Evolutionary conservation across 2,797 vertebrate species (phyloP).

Genomic region (Etheostoma nigrum): DNA sequence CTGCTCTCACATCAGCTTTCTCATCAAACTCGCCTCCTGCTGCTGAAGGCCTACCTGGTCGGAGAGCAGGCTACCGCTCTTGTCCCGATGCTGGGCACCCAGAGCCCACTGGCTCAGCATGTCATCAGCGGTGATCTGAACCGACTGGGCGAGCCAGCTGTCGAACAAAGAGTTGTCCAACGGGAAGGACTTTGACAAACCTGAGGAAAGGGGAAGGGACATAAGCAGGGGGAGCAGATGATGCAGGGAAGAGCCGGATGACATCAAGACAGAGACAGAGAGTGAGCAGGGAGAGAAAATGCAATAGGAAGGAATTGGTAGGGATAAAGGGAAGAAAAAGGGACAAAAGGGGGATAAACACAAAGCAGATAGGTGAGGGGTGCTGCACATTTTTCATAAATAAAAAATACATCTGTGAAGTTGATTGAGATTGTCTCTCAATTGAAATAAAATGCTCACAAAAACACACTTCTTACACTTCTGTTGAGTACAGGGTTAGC

Average conservation of each 20-base stretch:
- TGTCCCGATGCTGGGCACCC: constrained; percentile 89
- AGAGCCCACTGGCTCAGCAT: constrained; percentile 96
- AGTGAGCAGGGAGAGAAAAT: neutral
- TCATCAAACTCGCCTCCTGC: neutral
- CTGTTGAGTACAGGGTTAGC: neutral
- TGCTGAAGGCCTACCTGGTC: constrained; percentile 84
- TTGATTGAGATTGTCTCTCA: neutral
- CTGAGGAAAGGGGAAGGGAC: constrained; percentile 69
- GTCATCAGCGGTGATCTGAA: constrained; percentile 96
- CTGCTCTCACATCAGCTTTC: constrained; percentile 32
- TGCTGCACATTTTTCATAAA: neutral
- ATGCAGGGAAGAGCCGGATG: constrained; percentile 1
- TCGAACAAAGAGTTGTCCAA: constrained; percentile 95
- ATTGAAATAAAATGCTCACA: neutral
- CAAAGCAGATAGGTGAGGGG: constrained; percentile 41
- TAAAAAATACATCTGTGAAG: neutral
- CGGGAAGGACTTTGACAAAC: constrained; percentile 93
- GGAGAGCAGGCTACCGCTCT: constrained; percentile 89
- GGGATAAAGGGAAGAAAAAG: neutral
- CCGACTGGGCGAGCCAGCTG: constrained; percentile 96
- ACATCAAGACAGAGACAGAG: neutral
- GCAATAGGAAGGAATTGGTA: neutral
- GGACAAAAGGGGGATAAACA: constrained; percentile 18
- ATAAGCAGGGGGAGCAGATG: neutral
- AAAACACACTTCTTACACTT: neutral